These are phyloP conservation scores for Ciconia stormi DNA, from an alignment of 2,113 vertebrate species.

Conservation along the genomic window DNA sequence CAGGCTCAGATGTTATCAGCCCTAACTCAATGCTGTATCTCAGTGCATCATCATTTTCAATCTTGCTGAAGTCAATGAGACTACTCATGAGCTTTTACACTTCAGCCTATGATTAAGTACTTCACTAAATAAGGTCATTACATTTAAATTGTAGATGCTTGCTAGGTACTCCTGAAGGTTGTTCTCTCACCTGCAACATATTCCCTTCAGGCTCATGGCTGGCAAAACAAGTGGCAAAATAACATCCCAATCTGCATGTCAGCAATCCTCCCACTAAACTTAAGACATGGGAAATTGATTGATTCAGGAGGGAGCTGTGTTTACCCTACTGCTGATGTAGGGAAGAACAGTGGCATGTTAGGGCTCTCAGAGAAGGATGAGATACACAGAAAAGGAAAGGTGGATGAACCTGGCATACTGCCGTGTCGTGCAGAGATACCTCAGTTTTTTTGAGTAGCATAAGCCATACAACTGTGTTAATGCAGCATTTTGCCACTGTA, in stretches of 20 bases:
- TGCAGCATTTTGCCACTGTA: neutral
- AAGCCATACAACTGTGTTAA: neutral
- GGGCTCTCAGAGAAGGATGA: neutral
- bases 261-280: constrained; percentile 52
- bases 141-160: constrained; percentile 57
- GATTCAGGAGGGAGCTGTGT: neutral
- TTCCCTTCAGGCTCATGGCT: neutral
- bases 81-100: constrained; percentile 20
- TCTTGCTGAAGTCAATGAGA: constrained; percentile 38
- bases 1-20: neutral
- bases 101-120: constrained; percentile 57
- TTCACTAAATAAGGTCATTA: constrained; percentile 57
- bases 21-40: neutral
- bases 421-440: neutral
- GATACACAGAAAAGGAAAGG: neutral
- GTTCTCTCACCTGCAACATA: constrained; percentile 34
- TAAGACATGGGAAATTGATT: neutral
- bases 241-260: constrained; percentile 17
- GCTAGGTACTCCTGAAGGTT: constrained; percentile 51
- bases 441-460: neutral
- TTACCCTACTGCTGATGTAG: neutral
- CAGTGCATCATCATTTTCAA: neutral
- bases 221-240: constrained; percentile 34
- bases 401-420: neutral
- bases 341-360: neutral